Percentiles rank a stretch among this genome's conserved stretches.
These are phyloP conservation scores for Eubasilissa splendida DNA, from an alignment of 2,888 invertebrate genomes.

Conservation along the genomic window DNA sequence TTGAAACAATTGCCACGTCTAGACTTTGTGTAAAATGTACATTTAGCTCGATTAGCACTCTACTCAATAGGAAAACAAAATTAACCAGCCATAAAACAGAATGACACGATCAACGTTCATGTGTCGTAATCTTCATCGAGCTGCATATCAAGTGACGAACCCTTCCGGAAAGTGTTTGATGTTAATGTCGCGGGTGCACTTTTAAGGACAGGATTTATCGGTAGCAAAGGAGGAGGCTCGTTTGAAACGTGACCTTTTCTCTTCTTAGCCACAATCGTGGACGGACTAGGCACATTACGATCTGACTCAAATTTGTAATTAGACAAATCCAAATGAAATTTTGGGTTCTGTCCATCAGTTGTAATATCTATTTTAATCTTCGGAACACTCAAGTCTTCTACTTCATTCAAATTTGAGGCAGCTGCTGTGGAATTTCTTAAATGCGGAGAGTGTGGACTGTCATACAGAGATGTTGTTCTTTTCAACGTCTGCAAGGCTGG, in stretches of 20 bases:
- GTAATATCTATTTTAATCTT: conserved; percentile 24
- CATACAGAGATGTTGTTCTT: conserved; percentile 39
- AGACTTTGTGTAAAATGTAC: too few species aligned
- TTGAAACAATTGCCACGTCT: too few species aligned
- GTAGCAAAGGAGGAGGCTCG: conserved; percentile 55
- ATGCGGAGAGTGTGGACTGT: conserved; percentile 11
- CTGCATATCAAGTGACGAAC: conserved; percentile 65
- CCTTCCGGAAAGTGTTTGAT: conserved; percentile 57
- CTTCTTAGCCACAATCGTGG: conserved; percentile 22
- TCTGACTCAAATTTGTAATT: conserved; percentile 36
- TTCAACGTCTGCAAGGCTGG: conserved; percentile 50
- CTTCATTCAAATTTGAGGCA: not conserved
- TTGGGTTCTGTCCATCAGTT: conserved; percentile 11
- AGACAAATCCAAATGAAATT: conserved; percentile 40
- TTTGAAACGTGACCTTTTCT: conserved; percentile 29
- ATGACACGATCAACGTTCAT: conserved; percentile 61
- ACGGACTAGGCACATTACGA: conserved; percentile 17
- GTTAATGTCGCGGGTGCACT: conserved; percentile 61
- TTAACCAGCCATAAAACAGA: not conserved
- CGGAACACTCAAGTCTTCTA: conserved; percentile 20
- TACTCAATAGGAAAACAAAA: not conserved
- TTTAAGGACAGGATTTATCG: conserved; percentile 61
- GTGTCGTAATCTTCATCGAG: conserved; percentile 73
- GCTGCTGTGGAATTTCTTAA: not conserved
- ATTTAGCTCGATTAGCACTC: too few species aligned